Conservation (phyloP, 2,797 vertebrate species). For the Natrix natrix region DNA sequence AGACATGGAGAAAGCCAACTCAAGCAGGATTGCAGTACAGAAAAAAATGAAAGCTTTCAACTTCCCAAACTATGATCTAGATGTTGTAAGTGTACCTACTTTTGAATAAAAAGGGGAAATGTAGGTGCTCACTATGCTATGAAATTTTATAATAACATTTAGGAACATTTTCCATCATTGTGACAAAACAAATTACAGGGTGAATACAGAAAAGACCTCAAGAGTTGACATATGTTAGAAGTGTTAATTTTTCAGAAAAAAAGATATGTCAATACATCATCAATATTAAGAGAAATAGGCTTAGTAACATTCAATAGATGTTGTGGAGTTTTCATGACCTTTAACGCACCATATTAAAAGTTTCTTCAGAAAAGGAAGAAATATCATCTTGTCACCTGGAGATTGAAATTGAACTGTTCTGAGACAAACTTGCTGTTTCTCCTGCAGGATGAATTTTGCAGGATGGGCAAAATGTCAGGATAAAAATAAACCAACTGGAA, state of each 20-base stretch:
- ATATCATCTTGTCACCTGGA: slow-evolving; percentile 78
- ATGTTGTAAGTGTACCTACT: neutral
- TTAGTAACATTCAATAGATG: slow-evolving; percentile 74
- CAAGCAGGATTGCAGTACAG: neutral
- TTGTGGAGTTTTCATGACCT: slow-evolving; percentile 75
- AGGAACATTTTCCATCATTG: slow-evolving; percentile 5
- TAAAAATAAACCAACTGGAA: slow-evolving; percentile 70
- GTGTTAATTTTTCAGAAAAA: slow-evolving; percentile 56
- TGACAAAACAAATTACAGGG: slow-evolving; percentile 28
- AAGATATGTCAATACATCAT: slow-evolving; percentile 72
- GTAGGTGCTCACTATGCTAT: neutral
- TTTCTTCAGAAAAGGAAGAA: slow-evolving; percentile 75
- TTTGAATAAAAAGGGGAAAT: neutral
- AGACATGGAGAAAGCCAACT: neutral
- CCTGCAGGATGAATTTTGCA: slow-evolving; percentile 71
- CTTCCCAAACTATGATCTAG: neutral
- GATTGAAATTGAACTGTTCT: slow-evolving; percentile 74
- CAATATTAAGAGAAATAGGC: slow-evolving; percentile 79
- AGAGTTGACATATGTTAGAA: slow-evolving; percentile 52
- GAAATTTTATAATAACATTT: neutral
- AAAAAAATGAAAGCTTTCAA: neutral
- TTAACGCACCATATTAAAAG: slow-evolving; percentile 79
- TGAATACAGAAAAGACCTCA: slow-evolving; percentile 44
- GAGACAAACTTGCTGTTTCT: slow-evolving; percentile 76
- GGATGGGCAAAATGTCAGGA: slow-evolving; percentile 77